phyloP scores from a whole-genome alignment of 2,113 vertebrate species.

The Piprites chloris region DNA sequence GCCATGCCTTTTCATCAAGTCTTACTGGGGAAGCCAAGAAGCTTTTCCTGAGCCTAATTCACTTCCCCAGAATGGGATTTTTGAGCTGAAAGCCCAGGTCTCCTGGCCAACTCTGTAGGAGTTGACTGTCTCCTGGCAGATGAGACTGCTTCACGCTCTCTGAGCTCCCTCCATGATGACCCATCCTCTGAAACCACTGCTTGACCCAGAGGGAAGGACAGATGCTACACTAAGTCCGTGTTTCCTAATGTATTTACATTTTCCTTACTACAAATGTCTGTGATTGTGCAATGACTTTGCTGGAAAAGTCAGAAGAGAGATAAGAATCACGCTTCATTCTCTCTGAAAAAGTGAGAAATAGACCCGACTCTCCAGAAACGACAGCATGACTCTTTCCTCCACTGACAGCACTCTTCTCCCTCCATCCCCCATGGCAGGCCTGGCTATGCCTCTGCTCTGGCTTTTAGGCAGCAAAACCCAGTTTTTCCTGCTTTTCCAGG shows the following conservation, averaged over 20 bases:
- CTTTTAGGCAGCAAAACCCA: neutral
- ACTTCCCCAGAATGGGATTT: neutral
- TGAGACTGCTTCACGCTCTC: neutral
- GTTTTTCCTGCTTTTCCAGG: neutral
- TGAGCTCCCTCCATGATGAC: neutral
- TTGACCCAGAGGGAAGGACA: neutral
- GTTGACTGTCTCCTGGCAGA: neutral
- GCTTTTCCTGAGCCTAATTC: neutral
- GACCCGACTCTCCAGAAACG: neutral
- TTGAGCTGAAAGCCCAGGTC: neutral
- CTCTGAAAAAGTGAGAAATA: neutral
- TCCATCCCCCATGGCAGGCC: neutral
- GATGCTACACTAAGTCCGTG: neutral
- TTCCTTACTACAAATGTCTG: neutral
- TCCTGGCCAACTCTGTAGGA: neutral
- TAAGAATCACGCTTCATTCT: neutral
- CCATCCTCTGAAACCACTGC: fast-evolving
- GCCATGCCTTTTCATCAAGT: neutral
- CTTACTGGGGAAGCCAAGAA: neutral
- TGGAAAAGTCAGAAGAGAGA: neutral
- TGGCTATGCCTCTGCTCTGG: neutral
- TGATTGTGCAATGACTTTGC: neutral
- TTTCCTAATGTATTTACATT: neutral
- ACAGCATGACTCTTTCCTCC: neutral
- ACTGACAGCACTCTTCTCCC: neutral